Percentiles rank a stretch among this genome's conserved stretches.
Evolutionary conservation across 2,797 vertebrate genomes (phyloP).

Genomic region (Sebastes diaconus): DNA sequence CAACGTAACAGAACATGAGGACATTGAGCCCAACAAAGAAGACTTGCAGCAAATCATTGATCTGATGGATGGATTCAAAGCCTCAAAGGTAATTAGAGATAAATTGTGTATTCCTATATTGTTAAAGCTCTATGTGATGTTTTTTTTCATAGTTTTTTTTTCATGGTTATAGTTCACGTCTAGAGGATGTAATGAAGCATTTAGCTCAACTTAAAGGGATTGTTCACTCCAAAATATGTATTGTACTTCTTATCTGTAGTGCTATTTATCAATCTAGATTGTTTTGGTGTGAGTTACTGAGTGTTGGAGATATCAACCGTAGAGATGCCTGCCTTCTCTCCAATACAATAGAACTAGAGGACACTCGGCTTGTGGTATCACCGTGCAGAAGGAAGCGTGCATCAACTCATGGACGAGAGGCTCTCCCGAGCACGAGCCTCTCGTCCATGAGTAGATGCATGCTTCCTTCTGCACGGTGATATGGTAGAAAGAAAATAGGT

Average conservation of each 20-base stretch:
- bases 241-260: neutral
- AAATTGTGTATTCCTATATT: neutral
- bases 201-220: neutral
- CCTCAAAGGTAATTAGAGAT: constrained; percentile 88
- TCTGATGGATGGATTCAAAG: constrained; percentile 90
- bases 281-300: neutral
- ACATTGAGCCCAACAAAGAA: constrained; percentile 32
- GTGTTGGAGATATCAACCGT: neutral
- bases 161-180: neutral
- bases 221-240: neutral
- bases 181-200: neutral
- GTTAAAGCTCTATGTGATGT: neutral
- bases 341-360: too few species aligned
- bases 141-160: neutral
- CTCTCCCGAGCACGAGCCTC: too few species aligned
- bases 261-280: neutral
- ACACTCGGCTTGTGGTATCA: too few species aligned
- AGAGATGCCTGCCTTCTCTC: neutral
- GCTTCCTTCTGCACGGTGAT: too few species aligned
- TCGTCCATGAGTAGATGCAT: too few species aligned
- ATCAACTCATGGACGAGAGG: too few species aligned
- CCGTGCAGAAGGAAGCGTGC: too few species aligned
- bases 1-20: constrained; percentile 27
- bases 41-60: constrained; percentile 76
- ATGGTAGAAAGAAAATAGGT: too few species aligned